Evolutionary conservation across 2,113 vertebrate species (phyloP), one percentile per base, ranked within the genome.

Genomic region (Bagarius yarrelli): DNA sequence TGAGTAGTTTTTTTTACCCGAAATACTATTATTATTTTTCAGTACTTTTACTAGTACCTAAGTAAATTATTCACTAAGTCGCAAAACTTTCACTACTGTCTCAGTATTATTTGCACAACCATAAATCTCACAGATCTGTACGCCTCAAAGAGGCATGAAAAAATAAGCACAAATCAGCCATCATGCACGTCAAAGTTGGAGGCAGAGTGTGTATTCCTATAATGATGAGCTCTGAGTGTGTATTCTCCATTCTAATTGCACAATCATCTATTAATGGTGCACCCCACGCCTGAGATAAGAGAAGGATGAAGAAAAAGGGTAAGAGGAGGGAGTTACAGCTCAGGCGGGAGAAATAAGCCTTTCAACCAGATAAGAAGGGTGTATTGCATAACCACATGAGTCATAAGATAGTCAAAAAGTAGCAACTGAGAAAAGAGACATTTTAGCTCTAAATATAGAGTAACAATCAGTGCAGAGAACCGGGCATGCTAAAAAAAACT

Each of bases 361-460:
- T 86, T 81, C 84, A 79, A 82, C 56, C 80, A 84, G 83, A 87
- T 86, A 81, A 83, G 80, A 84, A 81, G 79, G 57, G 53, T 57
- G 71, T 79, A 78, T 87, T 87, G 83, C 79, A 80, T 86, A 87
- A 87, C 73, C 57, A 53, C 40, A 80, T 87, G 86, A 87, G 82
- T 87, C 86, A 87, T 82, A 73, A 80, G 81, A 83, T 81, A n/a
- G n/a, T 80, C 64, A 71, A 47, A 50, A 80, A 67, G 61, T 60
- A 18, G 44, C 63, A 81, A 81, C 32, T 81, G 76, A 83, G 59
- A 60, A 74, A 73, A 16, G 13, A 36, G 36, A 57, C 52, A 53
- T 76, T 86, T 81, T 76, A 71, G 69, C 72, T 74, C 44, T 73
- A 40, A 36, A 82, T 75, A 67, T 81, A 60, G 23, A 30, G 32